phyloP scores from a whole-genome alignment of 2,797 vertebrate species.

The Tokudaia tokunoshimensis region DNA sequence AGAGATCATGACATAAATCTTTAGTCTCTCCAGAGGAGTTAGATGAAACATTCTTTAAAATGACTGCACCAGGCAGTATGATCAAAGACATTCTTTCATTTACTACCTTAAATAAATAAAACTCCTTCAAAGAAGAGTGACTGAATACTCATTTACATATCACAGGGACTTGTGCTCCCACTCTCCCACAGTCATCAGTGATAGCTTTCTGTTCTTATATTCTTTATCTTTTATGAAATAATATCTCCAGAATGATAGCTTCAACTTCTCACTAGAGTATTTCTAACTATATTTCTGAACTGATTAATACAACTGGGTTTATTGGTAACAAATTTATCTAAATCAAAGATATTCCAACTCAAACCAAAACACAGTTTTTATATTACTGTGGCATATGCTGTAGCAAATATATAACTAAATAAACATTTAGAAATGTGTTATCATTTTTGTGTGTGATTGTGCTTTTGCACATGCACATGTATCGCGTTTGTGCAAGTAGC shows the following conservation, averaged over 20 bases:
- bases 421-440: no score
- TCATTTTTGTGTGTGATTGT: neutral
- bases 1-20: neutral
- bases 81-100: neutral
- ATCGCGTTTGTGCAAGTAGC: neutral
- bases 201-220: neutral
- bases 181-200: neutral
- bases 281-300: neutral
- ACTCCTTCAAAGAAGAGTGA: neutral
- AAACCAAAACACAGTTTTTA: neutral
- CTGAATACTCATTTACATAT: neutral
- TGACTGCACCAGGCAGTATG: conserved; percentile 68
- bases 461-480: neutral
- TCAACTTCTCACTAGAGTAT: neutral
- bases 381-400: neutral
- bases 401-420: neutral
- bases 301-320: neutral
- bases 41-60: conserved; percentile 63
- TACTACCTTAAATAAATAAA: conserved; percentile 12
- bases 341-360: neutral
- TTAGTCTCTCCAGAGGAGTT: conserved; percentile 27
- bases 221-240: neutral
- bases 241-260: neutral
- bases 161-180: neutral
- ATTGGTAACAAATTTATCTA: neutral